Conservation (phyloP, 1,140 invertebrate species). For the Mamestra configurata region DNA sequence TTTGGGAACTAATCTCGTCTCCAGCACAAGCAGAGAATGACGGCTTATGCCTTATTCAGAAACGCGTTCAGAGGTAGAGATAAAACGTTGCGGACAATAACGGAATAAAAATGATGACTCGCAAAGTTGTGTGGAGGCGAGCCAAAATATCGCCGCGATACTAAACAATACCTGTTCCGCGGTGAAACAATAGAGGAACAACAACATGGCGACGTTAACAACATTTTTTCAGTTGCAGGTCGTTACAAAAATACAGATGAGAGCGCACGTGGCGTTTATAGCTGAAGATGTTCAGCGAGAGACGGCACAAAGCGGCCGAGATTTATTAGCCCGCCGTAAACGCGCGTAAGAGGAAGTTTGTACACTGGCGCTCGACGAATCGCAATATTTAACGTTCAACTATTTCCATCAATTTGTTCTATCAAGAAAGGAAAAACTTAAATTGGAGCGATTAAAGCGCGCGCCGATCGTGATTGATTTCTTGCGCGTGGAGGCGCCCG, state of each 20-base stretch:
- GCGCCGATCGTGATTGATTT: constrained; percentile 81
- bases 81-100: constrained; percentile 79
- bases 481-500: constrained; percentile 63
- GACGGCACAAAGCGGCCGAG: constrained; percentile 75
- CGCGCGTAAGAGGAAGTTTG: constrained; percentile 77
- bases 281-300: constrained; percentile 72
- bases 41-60: constrained; percentile 83
- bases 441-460: constrained; percentile 82
- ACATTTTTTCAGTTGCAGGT: constrained; percentile 76
- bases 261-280: constrained; percentile 79
- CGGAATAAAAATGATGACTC: constrained; percentile 79
- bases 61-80: constrained; percentile 78
- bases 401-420: constrained; percentile 79
- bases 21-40: constrained; percentile 72
- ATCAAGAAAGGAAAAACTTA: constrained; percentile 81
- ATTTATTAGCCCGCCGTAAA: constrained; percentile 78
- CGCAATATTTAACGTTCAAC: constrained; percentile 81
- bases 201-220: constrained; percentile 68
- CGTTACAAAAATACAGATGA: constrained; percentile 80
- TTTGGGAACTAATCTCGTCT: constrained; percentile 79
- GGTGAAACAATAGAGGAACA: constrained; percentile 63
- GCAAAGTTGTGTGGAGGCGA: constrained; percentile 63
- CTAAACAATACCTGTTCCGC: constrained; percentile 68
- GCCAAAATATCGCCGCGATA: constrained; percentile 64
- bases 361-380: constrained; percentile 70